Evolutionary conservation across 2,888 invertebrate species (phyloP), one percentile per base, ranked within the genome.

Genomic region (Pimpla rufipes): DNA sequence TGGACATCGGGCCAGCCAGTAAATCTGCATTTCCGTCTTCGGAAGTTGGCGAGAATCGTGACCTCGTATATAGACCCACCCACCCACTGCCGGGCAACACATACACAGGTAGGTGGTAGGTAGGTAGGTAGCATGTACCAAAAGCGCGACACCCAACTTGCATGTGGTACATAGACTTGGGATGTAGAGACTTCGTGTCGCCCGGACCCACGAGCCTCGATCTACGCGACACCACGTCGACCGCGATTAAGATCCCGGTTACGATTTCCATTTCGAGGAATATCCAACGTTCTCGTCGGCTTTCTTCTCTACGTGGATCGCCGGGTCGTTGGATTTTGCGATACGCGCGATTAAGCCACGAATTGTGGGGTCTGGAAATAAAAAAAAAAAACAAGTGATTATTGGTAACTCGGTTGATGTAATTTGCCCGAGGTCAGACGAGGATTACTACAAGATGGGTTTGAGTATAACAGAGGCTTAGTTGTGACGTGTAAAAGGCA

Each of bases 1-100:
- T 88, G 88, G 87, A 87, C 89, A 85, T 86, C 62, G 86, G 59
- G 71, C 21, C 57, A 73, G 73, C 81, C 78, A 87, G 88, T 88
- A 89, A 88, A 90, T 89, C 87, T 88, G 88, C 90, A 89, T 89
- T 90, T 90, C 86, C 89, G 88, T 86, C 86, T 88, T 89, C 86
- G 29, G 59, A 79, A 83, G 67, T 83, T 79, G 29, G 66, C 50
- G 62, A 83, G 75, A 70, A 80, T 77, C 67, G 79, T 62, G 66
- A 79, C 62, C 76, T 37, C 79, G 42, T 57, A 29, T 29, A 57
- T 37, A 68, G 37, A 52, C 2, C 29, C 21, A 70, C 2, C 29
- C 21, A 70, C 10, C 18, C n/a, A 40, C 40, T 57, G 11, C 40
- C 37, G 57, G 23, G 21, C 59, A 59, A 37, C 29, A 59, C 35